phyloP scores from a whole-genome alignment of 2,113 vertebrate species.

The Paralichthys olivaceus region DNA sequence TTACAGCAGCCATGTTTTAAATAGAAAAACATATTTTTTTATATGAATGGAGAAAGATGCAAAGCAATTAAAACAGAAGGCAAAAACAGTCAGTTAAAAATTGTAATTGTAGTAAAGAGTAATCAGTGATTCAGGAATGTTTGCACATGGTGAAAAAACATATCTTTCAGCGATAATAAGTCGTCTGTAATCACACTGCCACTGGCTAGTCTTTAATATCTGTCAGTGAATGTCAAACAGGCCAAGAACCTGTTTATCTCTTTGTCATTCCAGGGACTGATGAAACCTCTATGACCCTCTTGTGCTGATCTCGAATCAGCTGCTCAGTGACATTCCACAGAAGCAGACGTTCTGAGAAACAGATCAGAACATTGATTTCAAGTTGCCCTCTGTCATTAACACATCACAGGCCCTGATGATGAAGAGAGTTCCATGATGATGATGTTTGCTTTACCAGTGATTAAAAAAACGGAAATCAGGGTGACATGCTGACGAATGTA shows the following conservation, averaged over 20 bases:
- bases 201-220: neutral
- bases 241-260: neutral
- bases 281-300: neutral
- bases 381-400: no score
- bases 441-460: neutral
- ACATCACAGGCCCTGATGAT: neutral
- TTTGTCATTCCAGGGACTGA: neutral
- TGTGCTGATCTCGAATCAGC: slow-evolving; percentile 11
- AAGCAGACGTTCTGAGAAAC: neutral
- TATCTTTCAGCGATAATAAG: no score
- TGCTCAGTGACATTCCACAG: slow-evolving; percentile 12
- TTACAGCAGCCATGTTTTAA: no score
- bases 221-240: neutral
- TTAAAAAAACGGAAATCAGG: neutral
- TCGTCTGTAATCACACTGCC: neutral
- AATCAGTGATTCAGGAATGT: neutral
- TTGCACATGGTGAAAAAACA: no score
- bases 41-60: neutral
- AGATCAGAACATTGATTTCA: neutral
- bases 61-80: neutral
- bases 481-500: neutral
- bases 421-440: neutral
- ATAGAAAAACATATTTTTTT: no score
- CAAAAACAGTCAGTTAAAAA: neutral
- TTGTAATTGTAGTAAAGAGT: no score